Conservation (phyloP, 1,140 invertebrate species). For the Coenobita brevimanus region DNA sequence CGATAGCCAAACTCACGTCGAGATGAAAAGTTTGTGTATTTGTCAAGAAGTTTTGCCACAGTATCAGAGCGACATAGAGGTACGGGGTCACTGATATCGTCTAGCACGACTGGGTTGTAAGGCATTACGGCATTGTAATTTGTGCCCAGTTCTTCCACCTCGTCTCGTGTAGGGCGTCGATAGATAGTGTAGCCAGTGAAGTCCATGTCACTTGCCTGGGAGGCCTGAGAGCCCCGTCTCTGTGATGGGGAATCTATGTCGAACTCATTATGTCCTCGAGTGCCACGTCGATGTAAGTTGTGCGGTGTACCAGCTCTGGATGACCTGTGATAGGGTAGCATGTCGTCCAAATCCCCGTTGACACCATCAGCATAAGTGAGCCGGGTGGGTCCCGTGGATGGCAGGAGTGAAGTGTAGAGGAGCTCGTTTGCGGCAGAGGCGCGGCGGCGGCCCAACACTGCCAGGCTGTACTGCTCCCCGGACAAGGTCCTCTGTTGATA, state of each 20-base stretch:
- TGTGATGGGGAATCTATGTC: not conserved
- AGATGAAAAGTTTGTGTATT: slow-evolving; percentile 61
- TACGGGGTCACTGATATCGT: slow-evolving; percentile 19
- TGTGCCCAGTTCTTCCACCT: slow-evolving; percentile 38
- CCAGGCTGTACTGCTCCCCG: slow-evolving; percentile 59
- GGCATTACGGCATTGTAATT: slow-evolving; percentile 53
- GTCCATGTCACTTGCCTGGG: not conserved
- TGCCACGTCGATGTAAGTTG: slow-evolving; percentile 9
- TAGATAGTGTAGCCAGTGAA: not conserved
- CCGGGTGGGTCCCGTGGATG: slow-evolving; percentile 58
- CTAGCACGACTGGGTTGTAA: slow-evolving; percentile 34
- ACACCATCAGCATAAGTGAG: slow-evolving; percentile 24
- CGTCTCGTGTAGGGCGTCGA: slow-evolving; percentile 29
- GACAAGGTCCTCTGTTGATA: slow-evolving; percentile 50
- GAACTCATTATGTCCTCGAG: not conserved
- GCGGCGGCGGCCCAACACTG: slow-evolving; percentile 36
- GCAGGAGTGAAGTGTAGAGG: slow-evolving; percentile 67
- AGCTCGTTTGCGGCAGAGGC: slow-evolving; percentile 39
- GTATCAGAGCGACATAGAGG: slow-evolving; percentile 63
- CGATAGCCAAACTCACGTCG: slow-evolving; percentile 57
- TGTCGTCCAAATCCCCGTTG: slow-evolving; percentile 27
- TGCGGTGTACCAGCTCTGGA: slow-evolving; percentile 1
- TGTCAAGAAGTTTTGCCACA: slow-evolving; percentile 63
- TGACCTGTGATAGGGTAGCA: not conserved
- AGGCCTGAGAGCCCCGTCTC: not conserved